phyloP scores from a whole-genome alignment of 2,113 vertebrate genomes.

The Limanda limanda region DNA sequence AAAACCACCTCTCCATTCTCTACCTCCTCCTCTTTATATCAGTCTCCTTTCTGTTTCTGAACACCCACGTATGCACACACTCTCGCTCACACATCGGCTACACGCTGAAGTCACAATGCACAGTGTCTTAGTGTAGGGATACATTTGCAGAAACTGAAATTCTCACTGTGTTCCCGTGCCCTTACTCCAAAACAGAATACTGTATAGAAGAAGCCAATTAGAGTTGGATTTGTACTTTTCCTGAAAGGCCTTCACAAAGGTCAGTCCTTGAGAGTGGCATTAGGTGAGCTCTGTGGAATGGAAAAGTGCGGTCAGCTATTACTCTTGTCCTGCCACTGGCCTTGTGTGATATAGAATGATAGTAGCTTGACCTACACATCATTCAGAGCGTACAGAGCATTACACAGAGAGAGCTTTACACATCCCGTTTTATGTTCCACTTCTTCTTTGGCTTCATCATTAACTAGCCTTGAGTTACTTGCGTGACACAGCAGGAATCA shows the following conservation, averaged over 20 bases:
- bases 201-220: conserved; percentile 63
- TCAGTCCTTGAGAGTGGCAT: conserved; percentile 67
- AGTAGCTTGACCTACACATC: conserved; percentile 53
- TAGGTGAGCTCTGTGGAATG: conserved; percentile 46
- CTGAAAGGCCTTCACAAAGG: conserved; percentile 53
- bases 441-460: conserved; percentile 54
- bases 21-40: background rate
- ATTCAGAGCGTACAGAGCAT: conserved; percentile 29
- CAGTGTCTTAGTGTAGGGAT: background rate
- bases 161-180: background rate
- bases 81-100: background rate
- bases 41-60: background rate
- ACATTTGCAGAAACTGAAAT: conserved; percentile 28
- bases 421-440: conserved; percentile 44
- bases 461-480: conserved; percentile 76
- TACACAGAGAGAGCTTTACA: conserved; percentile 25
- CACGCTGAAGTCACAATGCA: no score
- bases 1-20: background rate
- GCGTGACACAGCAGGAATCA: conserved; percentile 73
- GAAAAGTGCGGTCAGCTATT: conserved; percentile 57
- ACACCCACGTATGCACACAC: background rate
- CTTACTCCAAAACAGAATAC: conserved; percentile 30
- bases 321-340: conserved; percentile 59
- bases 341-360: conserved; percentile 65
- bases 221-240: conserved; percentile 47